phyloP scores from a whole-genome alignment of 2,888 invertebrate species.

The Hypsopygia costalis region DNA sequence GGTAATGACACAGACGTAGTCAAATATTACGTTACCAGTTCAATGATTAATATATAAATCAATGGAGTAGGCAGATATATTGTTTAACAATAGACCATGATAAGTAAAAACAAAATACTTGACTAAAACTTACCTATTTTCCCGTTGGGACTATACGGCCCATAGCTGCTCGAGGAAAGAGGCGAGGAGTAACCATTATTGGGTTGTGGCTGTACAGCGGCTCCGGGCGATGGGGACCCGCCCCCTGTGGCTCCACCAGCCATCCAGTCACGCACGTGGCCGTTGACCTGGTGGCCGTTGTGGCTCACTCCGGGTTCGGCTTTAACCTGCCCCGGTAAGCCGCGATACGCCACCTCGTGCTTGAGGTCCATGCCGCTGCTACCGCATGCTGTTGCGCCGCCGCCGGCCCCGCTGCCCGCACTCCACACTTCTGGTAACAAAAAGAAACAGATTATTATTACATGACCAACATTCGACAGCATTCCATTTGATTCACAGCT shows the following conservation, averaged over 20 bases:
- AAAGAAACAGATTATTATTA: no score
- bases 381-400: constrained; percentile 77
- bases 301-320: constrained; percentile 75
- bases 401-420: constrained; percentile 74
- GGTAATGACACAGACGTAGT: no score
- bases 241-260: constrained; percentile 71
- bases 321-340: constrained; percentile 74
- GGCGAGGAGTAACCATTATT: constrained; percentile 92
- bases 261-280: constrained; percentile 76
- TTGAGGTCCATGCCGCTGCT: constrained; percentile 83
- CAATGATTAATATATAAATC: no score
- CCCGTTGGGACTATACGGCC: constrained; percentile 93
- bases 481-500: no score
- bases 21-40: no score
- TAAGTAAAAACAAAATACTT: no score
- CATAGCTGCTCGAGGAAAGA: constrained; percentile 93
- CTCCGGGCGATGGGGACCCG: constrained; percentile 83
- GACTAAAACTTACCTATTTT: constrained; percentile 89
- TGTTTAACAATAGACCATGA: no score
- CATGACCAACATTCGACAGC: no score
- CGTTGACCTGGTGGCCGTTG: constrained; percentile 72
- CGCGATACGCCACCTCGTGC: constrained; percentile 82
- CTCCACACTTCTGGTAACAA: constrained; percentile 72
- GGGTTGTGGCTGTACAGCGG: constrained; percentile 81
- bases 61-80: no score